Percentiles rank a stretch among this genome's conserved stretches.
These are phyloP conservation scores for Branchipolynoe longqiensis DNA, from an alignment of 2,888 invertebrate species.

Conservation along the genomic window DNA sequence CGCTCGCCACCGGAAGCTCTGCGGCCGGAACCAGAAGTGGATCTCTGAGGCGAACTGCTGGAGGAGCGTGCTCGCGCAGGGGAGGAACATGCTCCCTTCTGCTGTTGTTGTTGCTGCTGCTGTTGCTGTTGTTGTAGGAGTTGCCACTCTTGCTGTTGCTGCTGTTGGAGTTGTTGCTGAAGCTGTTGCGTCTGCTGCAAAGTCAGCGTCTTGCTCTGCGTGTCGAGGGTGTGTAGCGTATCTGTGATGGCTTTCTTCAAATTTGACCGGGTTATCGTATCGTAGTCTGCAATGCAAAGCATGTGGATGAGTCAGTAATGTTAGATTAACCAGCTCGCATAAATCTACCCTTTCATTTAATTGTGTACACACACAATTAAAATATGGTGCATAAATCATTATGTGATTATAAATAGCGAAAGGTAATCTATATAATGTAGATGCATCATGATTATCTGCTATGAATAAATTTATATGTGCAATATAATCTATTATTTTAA, in stretches of 20 bases:
- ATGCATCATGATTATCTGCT: too few relatives aligned
- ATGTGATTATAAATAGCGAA: too few relatives aligned
- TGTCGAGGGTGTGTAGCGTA: neutral
- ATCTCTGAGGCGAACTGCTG: conserved; percentile 32
- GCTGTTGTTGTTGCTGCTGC: too few relatives aligned
- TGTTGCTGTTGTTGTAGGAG: conserved; percentile 22
- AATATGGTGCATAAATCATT: too few relatives aligned
- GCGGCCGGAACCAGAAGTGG: neutral
- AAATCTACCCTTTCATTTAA: too few relatives aligned
- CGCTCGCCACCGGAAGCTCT: conserved; percentile 39
- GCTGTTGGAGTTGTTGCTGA: conserved; percentile 25
- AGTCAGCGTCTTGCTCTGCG: neutral
- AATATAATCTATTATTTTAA: too few relatives aligned
- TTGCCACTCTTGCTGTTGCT: neutral
- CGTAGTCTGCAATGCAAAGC: conserved; percentile 52
- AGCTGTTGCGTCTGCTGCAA: conserved; percentile 16
- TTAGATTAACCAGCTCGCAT: too few relatives aligned
- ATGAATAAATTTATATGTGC: too few relatives aligned
- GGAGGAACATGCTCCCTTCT: neutral
- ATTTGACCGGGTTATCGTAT: conserved; percentile 5
- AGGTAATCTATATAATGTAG: too few relatives aligned
- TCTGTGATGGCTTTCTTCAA: conserved; percentile 21
- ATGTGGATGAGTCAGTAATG: too few relatives aligned
- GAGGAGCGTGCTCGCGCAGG: conserved; percentile 5
- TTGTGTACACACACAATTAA: too few relatives aligned